Base-by-base conservation (phyloP, 2,797 vertebrate species). In the Hirundo rustica region DNA sequence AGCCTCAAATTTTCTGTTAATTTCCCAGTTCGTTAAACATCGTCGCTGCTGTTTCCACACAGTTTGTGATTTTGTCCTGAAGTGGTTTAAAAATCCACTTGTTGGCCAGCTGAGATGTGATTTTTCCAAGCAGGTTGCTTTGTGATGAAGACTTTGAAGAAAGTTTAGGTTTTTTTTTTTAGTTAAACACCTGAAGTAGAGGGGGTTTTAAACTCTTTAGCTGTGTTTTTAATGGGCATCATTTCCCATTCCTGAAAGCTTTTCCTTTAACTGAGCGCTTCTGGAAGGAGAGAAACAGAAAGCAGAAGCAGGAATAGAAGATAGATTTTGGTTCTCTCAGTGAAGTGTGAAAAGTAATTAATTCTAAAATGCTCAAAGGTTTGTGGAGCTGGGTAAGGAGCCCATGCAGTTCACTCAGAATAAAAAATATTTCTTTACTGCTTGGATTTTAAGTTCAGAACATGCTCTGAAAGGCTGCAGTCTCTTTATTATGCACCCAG, bases 51-150 rank as follows among this genome's bases (percentile, higher is more conserved):
- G 2, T 20, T 64, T n/a, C 38, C 72, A 54, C 22, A 7, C 4
- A 6, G 6, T 50, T 60, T n/a, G 32, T 18, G 22, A 0, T 53
- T 66, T 68, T 3, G 1, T n/a, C 67, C 45, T n/a, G 27, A 45
- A 14, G 14, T 55, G 19, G 3, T 51, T 80, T 58, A 22, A 53
- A 85, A 61, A 20, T 26, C 38, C 2, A 1, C 36, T 40, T 40
- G 2, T 22, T 77, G 36, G 10, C 30, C 17, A 5, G 29, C 9
- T 73, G 11, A 55, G 60, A 3, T n/a, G 9, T 0, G 3, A 26
- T 17, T 38, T 48, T 62, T 61, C 18, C 54, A 23, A 60, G 74
- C 27, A 78, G 42, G 5, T 44, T 44, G 20, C 20, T 86, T 27
- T 64, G 72, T 1, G 2, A 20, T 65, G 50, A 32, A 54, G 66